Evolutionary conservation across 2,888 invertebrate genomes (phyloP), one percentile per base, ranked within the genome.

Genomic region (Pterostichus niger): DNA sequence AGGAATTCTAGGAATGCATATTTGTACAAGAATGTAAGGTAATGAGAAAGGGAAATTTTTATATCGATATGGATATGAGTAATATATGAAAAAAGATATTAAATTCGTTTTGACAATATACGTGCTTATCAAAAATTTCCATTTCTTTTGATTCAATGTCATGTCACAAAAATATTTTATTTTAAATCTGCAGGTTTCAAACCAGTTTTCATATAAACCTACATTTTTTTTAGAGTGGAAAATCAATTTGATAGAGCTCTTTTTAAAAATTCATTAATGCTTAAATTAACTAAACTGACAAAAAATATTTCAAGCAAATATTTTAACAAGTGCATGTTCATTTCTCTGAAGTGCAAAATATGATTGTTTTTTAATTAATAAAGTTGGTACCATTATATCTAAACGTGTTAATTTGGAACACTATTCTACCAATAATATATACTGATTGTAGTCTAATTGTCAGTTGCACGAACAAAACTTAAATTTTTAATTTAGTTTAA

Each of bases 71-170:
- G 24, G 24, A 24, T 24, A 24, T 24, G 24, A 24, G 33, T n/a
- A 64, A 33, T 64, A 64, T 64, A 64, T 64, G 64, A 64, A 64
- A 64, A 64, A 35, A 33, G 33, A 64, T 64, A 64, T 64, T 64
- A 64, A 64, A 64, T 64, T 64, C 64, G 64, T 33, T 64, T 64
- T 35, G 35, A 59, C 59, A 24, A 59, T 24, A 59, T 59, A 17
- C 11, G 31, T 24, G 17, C 59, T 59, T 59, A 59, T 59, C 59
- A 64, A 64, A 35, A 35, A 64, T 64, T 64, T 64, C 64, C 61
- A 11, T 59, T 64, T 33, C 7, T 13, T 59, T 13, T 9, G 31
- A 64, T 64, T 64, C 64, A n/a, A 35, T 64, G n/a, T 33, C 33
- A 13, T 64, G 64, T 13, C 33, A n/a, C 64, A 64, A 64, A 64